Conservation (phyloP, 2,797 vertebrate genomes). For the Parambassis ranga region DNA sequence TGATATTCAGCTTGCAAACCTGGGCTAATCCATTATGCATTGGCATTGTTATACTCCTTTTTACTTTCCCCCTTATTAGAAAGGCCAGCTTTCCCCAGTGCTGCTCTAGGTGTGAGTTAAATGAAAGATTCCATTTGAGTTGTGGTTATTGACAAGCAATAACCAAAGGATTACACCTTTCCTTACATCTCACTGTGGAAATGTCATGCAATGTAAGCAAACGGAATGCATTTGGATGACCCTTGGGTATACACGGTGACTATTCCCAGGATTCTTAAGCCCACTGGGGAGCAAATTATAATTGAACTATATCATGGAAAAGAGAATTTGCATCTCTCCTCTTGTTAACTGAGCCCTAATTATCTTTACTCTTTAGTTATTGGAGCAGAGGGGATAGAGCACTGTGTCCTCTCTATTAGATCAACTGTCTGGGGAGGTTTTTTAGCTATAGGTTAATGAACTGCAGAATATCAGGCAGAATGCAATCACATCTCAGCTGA, state of each 20-base stretch:
- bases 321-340: slow-evolving; percentile 70
- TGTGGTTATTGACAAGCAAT: slow-evolving; percentile 73
- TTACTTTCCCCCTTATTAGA: slow-evolving; percentile 61
- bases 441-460: slow-evolving; percentile 84
- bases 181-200: slow-evolving; percentile 49
- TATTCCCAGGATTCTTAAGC: slow-evolving; percentile 64
- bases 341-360: slow-evolving; percentile 77
- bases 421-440: slow-evolving; percentile 76
- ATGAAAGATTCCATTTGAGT: slow-evolving; percentile 59
- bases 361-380: slow-evolving; percentile 81
- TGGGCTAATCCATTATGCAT: slow-evolving; percentile 75
- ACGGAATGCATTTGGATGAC: slow-evolving; percentile 45
- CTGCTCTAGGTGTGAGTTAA: slow-evolving; percentile 61
- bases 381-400: slow-evolving; percentile 68
- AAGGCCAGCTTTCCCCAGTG: slow-evolving; percentile 54
- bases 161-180: slow-evolving; percentile 66
- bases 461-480: slow-evolving; percentile 71
- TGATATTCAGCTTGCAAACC: slow-evolving; percentile 68
- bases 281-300: slow-evolving; percentile 79
- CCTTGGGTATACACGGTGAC: slow-evolving; percentile 46
- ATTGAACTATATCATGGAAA: slow-evolving; percentile 71
- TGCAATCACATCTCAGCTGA: slow-evolving; percentile 74
- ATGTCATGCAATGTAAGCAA: slow-evolving; percentile 63
- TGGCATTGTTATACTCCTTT: slow-evolving; percentile 67
- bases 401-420: slow-evolving; percentile 75